A percentile compares a stretch with the other conserved stretches of the same genome.
Conservation (phyloP, 2,888 invertebrate genomes). For the Gasteruption jaculator region DNA sequence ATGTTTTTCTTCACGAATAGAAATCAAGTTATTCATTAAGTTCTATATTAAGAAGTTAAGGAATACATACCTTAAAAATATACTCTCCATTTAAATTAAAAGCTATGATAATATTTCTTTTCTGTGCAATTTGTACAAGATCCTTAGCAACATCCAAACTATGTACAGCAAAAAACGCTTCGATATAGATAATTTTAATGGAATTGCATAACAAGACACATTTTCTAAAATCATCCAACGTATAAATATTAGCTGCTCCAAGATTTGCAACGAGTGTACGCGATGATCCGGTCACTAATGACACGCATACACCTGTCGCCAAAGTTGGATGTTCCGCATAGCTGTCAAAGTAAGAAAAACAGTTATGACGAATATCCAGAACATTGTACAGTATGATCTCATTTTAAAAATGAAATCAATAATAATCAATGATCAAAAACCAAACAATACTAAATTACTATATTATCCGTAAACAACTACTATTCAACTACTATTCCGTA, state of each 20-base stretch:
- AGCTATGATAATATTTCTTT: conserved; percentile 39
- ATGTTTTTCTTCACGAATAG: no score
- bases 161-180: conserved; percentile 48
- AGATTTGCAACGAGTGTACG: conserved; percentile 46
- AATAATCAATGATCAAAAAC: neutral
- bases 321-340: conserved; percentile 39
- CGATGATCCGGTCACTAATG: conserved; percentile 39
- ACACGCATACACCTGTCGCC: conserved; percentile 46
- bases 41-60: no score
- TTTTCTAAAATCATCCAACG: conserved; percentile 34
- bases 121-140: conserved; percentile 38
- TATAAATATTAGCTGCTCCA: conserved; percentile 46
- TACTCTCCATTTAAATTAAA: conserved; percentile 49
- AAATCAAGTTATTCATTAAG: no score
- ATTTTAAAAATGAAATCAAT: neutral
- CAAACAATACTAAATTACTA: no score
- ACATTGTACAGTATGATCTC: neutral
- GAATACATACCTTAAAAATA: conserved; percentile 37
- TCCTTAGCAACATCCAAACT: conserved; percentile 44
- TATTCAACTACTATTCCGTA: neutral
- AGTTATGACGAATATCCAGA: no score
- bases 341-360: conserved; percentile 28
- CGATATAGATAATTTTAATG: conserved; percentile 46
- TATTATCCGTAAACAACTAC: no score
- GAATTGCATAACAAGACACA: conserved; percentile 32